phyloP scores from a whole-genome alignment of 2,888 invertebrate genomes.

The Drosophila mayaguana region DNA sequence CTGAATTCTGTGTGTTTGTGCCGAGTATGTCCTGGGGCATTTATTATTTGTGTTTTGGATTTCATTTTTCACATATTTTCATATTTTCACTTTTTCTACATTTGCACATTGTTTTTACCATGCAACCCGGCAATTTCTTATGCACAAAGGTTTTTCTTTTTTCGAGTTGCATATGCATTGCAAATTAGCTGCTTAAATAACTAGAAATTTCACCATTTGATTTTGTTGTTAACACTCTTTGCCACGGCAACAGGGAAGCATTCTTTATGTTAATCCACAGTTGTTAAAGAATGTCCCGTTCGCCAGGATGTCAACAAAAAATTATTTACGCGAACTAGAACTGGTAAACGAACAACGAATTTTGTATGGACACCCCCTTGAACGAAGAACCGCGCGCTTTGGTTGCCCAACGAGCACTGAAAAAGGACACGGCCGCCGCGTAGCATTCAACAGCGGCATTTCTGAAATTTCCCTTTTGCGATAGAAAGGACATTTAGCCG shows the following conservation, averaged over 20 bases:
- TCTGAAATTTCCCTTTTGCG: conserved; percentile 45
- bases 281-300: conserved; percentile 68
- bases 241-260: conserved; percentile 41
- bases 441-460: conserved; percentile 46
- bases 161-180: conserved; percentile 41
- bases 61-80: conserved; percentile 19
- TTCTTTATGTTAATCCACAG: conserved; percentile 75
- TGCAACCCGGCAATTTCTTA: conserved; percentile 56
- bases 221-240: conserved; percentile 15
- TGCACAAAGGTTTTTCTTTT: conserved; percentile 49
- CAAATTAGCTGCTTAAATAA: conserved; percentile 50
- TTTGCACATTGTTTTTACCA: conserved; percentile 44
- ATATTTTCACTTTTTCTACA: conserved; percentile 26
- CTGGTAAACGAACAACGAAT: background rate
- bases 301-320: conserved; percentile 50
- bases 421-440: conserved; percentile 29
- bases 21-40: conserved; percentile 42
- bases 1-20: conserved; percentile 14
- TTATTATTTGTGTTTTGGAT: conserved; percentile 46
- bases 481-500: conserved; percentile 43
- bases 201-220: conserved; percentile 24
- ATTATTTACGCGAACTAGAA: conserved; percentile 41
- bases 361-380: background rate
- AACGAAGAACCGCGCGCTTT: conserved; percentile 62
- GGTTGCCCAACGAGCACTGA: conserved; percentile 60